Evolutionary conservation across 2,888 invertebrate species (phyloP).

Genomic region (Agrotis segetum): DNA sequence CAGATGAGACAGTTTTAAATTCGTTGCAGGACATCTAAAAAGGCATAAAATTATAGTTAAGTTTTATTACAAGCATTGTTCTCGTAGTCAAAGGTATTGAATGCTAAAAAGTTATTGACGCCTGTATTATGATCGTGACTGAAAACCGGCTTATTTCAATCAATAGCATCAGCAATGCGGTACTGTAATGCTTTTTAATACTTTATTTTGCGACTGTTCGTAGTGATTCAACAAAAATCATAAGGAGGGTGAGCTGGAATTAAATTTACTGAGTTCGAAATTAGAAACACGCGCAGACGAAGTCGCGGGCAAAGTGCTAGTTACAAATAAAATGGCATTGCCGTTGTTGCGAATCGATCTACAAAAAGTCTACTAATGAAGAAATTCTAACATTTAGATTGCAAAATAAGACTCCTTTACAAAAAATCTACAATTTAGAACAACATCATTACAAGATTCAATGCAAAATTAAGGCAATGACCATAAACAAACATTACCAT

Average conservation of each 20-base stretch:
- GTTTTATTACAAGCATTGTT: background rate
- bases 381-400: background rate
- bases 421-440: constrained; percentile 44
- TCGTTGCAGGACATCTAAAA: background rate
- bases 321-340: background rate
- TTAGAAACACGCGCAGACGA: too few species aligned
- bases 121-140: constrained; percentile 7
- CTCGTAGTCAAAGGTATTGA: background rate
- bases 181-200: background rate
- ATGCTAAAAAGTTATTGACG: background rate
- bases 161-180: constrained; percentile 15
- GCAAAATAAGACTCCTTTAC: background rate
- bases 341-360: background rate
- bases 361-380: background rate
- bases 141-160: constrained; percentile 4
- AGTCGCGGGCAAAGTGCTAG: too few species aligned
- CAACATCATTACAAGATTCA: constrained; percentile 50
- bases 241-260: too few species aligned
- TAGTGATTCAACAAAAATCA: too few species aligned
- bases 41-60: background rate
- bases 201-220: background rate
- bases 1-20: too few species aligned
- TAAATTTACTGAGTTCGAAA: too few species aligned
- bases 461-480: constrained; percentile 60
- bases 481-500: constrained; percentile 48